Percentiles rank a stretch among this genome's conserved stretches.
These are phyloP conservation scores for Lordiphosa stackelbergi DNA, from an alignment of 1,140 invertebrate genomes.

Conservation along the genomic window DNA sequence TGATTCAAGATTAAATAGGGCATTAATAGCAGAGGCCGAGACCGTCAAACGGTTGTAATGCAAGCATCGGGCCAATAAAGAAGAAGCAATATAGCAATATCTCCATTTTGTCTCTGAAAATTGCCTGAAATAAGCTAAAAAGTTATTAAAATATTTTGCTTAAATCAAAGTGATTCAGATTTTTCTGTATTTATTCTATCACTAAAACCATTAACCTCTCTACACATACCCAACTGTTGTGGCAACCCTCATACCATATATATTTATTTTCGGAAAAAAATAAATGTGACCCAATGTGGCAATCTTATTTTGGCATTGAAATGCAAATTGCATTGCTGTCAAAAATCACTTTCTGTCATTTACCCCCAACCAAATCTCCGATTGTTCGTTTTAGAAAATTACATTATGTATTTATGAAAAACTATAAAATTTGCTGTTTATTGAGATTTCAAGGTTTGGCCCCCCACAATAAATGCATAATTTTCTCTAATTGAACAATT, in stretches of 20 bases:
- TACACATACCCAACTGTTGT: too few species aligned
- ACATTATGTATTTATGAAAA: constrained; percentile 55
- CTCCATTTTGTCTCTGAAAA: too few species aligned
- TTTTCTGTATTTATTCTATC: too few species aligned
- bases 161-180: too few species aligned
- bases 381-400: constrained; percentile 44
- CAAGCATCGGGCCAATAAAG: too few species aligned
- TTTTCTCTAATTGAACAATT: constrained; percentile 5
- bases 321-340: constrained; percentile 54
- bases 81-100: too few species aligned
- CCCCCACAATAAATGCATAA: constrained; percentile 54
- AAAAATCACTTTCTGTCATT: constrained; percentile 30
- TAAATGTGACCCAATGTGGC: constrained; percentile 52
- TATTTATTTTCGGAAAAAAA: constrained; percentile 10
- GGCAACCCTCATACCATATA: constrained; percentile 2
- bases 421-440: constrained; percentile 44
- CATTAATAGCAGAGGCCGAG: too few species aligned
- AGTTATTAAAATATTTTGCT: too few species aligned
- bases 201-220: too few species aligned
- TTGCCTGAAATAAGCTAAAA: too few species aligned
- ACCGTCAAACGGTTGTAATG: too few species aligned
- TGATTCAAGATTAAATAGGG: too few species aligned
- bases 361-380: constrained; percentile 13
- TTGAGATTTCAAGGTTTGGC: constrained; percentile 35
- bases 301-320: constrained; percentile 60